Percentiles rank a stretch among this genome's conserved stretches.
phyloP scores from a whole-genome alignment of 2,113 vertebrate species.

The Psophia crepitans region DNA sequence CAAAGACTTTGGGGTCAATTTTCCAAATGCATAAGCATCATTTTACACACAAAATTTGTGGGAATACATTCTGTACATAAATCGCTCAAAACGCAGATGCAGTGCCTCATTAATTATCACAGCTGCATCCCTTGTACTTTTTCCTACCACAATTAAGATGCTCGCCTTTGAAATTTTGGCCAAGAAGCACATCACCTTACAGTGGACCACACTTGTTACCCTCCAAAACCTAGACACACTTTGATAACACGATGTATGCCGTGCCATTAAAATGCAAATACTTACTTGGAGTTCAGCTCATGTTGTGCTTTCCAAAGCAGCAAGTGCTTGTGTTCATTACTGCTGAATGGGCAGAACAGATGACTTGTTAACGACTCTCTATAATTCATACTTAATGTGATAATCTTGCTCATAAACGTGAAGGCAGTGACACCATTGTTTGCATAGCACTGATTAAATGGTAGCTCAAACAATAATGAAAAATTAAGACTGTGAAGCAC shows the following conservation, averaged over 20 bases:
- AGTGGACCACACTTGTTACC: not conserved
- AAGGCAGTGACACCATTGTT: not conserved
- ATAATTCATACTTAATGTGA: not conserved
- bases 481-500: not conserved
- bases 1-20: not conserved
- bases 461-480: not conserved
- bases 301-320: not conserved
- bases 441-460: not conserved
- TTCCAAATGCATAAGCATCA: not conserved
- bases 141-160: not conserved
- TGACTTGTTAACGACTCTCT: not conserved
- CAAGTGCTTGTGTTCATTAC: not conserved
- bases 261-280: not conserved
- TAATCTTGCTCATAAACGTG: not conserved
- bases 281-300: not conserved
- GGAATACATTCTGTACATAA: not conserved
- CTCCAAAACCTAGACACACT: not conserved
- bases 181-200: not conserved
- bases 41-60: not conserved
- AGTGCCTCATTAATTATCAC: not conserved
- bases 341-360: not conserved
- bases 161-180: not conserved
- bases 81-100: accelerated
- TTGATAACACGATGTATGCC: not conserved
- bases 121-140: not conserved